Evolutionary conservation across 2,888 invertebrate species (phyloP), one percentile per base, ranked within the genome.

Genomic region (Molorchus minor): DNA sequence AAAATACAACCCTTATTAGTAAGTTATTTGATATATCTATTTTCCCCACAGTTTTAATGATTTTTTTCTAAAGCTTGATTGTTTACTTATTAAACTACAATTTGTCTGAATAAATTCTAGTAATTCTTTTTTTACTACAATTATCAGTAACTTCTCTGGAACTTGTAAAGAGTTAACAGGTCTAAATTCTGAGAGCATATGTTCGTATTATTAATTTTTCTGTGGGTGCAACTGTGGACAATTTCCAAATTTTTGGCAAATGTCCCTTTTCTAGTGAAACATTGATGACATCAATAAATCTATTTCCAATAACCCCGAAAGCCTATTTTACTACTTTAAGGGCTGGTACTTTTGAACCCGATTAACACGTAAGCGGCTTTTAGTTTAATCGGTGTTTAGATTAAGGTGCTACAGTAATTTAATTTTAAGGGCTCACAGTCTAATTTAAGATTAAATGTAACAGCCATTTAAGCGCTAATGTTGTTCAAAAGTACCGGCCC

Each of bases 211-310:
- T 15, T n/a, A 35, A 49, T 36, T 21, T 49, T 49, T 49, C 35
- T 5, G 12, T 33, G n/a, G 51, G 51, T 36, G 16, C 19, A 17
- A 38, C 16, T 16, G 20, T 33, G 4, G 38, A 38, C 10, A 21
- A 12, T 12, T 51, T 51, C 38, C 20, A 51, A 12, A 13, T 17
- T 1, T 35, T n/a, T 33, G 43, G 35, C 15, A 55, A 46, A 19
- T 16, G 5, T 7, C 43, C 43, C 10, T 2, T 35, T 8, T 30
- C 12, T 10, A 44, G 29, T 15, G 53, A 53, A 10, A 10, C 21
- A 53, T 53, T 53, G 10, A 43, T 43, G 8, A 53, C 29, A 12
- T 53, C 53, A 17, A 53, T 10, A 41, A 53, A 53, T 25, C 41
- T n/a, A 25, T 44, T 43, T 3, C 41, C 41, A 16, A 43, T 33